Evolutionary conservation across 2,888 invertebrate genomes (phyloP).

Genomic region (Cephus sareptanus): DNA sequence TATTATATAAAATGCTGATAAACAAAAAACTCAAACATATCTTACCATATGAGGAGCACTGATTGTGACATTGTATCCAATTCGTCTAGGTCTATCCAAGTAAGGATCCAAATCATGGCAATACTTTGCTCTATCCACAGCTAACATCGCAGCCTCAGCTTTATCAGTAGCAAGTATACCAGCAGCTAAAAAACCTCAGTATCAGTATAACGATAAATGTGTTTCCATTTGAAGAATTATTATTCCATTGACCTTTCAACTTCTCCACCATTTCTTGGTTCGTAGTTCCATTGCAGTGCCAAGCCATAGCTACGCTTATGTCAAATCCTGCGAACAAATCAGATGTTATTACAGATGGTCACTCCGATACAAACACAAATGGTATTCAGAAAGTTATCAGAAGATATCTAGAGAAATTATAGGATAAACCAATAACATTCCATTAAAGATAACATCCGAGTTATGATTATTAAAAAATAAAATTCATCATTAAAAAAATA

Average conservation of each 20-base stretch:
- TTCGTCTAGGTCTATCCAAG: slow-evolving; percentile 90
- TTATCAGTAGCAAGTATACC: slow-evolving; percentile 80
- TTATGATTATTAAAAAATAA: neutral
- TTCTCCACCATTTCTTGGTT: slow-evolving; percentile 86
- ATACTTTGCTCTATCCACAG: slow-evolving; percentile 87
- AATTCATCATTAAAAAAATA: neutral
- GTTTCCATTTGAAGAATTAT: neutral
- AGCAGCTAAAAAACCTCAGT: slow-evolving; percentile 71
- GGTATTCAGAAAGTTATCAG: neutral
- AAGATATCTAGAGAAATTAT: neutral
- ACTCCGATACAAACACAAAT: neutral
- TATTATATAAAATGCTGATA: neutral
- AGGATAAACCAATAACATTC: neutral
- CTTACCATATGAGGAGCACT: slow-evolving; percentile 96
- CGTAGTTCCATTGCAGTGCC: slow-evolving; percentile 87
- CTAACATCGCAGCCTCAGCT: slow-evolving; percentile 85
- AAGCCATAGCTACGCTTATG: slow-evolving; percentile 76
- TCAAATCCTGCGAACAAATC: neutral
- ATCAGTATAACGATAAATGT: neutral
- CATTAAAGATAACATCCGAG: neutral
- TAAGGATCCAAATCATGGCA: slow-evolving; percentile 81
- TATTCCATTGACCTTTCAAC: slow-evolving; percentile 74
- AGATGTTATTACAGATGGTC: neutral
- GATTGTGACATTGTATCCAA: slow-evolving; percentile 95
- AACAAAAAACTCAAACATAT: slow-evolving; percentile 25